Conservation (phyloP, 2,113 vertebrate genomes). For the Dunckerocampus dactyliophorus region DNA sequence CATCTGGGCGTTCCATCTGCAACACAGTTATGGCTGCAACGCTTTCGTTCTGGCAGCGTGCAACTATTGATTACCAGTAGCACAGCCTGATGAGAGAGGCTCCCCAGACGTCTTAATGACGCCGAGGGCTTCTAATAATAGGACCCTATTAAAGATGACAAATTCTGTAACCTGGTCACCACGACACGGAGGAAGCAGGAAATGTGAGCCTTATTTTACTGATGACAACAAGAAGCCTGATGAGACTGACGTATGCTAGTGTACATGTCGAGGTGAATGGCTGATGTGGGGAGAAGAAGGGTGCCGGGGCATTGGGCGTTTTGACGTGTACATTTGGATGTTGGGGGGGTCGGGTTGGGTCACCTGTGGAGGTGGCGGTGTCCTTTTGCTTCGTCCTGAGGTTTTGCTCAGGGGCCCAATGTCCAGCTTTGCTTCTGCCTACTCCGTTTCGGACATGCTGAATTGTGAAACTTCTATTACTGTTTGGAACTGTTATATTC, state of each 20-base stretch:
- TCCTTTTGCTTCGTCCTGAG: too few species aligned
- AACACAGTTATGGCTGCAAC: constrained; percentile 54
- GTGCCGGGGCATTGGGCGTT: too few species aligned
- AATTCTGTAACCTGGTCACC: constrained; percentile 50
- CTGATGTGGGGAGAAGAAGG: background rate
- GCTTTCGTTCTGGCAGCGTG: constrained; percentile 52
- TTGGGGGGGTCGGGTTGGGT: too few species aligned
- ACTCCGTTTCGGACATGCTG: too few species aligned
- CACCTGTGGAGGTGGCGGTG: too few species aligned
- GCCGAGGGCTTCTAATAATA: constrained; percentile 61
- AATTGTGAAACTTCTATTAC: too few species aligned
- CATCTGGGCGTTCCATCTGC: constrained; percentile 78
- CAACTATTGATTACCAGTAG: constrained; percentile 48
- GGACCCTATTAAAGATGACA: constrained; percentile 45
- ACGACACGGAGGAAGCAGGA: constrained; percentile 27
- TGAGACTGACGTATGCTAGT: background rate
- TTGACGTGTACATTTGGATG: too few species aligned
- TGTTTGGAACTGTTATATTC: too few species aligned
- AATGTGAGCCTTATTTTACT: background rate
- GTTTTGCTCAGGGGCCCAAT: too few species aligned
- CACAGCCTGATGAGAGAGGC: constrained; percentile 52
- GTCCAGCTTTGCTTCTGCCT: too few species aligned
- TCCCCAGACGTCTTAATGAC: constrained; percentile 62
- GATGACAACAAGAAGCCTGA: background rate
- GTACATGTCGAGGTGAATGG: background rate